Conservation (phyloP, 2,113 vertebrate species). For the Xiphias gladius region DNA sequence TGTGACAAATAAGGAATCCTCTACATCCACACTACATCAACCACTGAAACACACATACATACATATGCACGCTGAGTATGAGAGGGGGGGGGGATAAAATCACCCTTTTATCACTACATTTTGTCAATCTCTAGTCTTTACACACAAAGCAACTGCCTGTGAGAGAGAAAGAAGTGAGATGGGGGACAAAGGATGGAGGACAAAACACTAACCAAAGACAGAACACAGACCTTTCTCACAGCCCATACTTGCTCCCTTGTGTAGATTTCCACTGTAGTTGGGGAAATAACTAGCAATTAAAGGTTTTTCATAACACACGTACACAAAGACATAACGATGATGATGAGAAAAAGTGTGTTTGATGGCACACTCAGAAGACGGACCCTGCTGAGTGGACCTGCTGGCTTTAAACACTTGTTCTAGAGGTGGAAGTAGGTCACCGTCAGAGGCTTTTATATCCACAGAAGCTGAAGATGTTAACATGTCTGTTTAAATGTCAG, state of each 20-base stretch:
- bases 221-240: constrained; percentile 49
- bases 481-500: constrained; percentile 67
- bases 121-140: constrained; percentile 47
- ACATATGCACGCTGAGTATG: constrained; percentile 43
- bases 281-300: constrained; percentile 15
- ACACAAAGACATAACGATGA: constrained; percentile 28
- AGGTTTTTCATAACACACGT: constrained; percentile 13
- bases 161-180: constrained; percentile 6
- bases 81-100: constrained; percentile 14
- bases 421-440: constrained; percentile 28
- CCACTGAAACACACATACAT: constrained; percentile 41
- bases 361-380: constrained; percentile 20
- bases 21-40: constrained; percentile 64
- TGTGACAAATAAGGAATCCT: constrained; percentile 43
- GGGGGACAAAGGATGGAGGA: constrained; percentile 16
- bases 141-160: constrained; percentile 35
- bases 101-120: constrained; percentile 71
- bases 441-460: constrained; percentile 65
- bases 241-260: constrained; percentile 18
- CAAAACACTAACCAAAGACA: constrained; percentile 83
- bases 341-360: constrained; percentile 14
- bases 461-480: constrained; percentile 56
- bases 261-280: constrained; percentile 43
- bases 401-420: constrained; percentile 60
- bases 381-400: constrained; percentile 49